A percentile compares a stretch with the other conserved stretches of the same genome.
phyloP scores from a whole-genome alignment of 23 tunicate species.

The Botrylloides violaceus region DNA sequence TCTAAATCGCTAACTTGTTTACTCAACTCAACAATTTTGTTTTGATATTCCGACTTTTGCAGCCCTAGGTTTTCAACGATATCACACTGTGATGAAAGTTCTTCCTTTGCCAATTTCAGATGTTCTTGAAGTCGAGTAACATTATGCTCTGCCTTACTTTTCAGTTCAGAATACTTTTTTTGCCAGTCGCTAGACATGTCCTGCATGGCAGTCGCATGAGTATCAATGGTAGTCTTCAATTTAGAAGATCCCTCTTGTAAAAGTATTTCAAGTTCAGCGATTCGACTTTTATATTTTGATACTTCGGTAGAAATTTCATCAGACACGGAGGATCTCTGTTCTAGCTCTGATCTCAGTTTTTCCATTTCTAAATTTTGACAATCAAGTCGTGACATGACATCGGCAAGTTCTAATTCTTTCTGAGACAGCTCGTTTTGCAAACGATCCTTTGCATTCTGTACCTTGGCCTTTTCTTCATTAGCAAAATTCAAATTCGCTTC shows the following conservation, averaged over 20 bases:
- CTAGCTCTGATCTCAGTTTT: background rate
- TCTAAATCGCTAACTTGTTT: background rate
- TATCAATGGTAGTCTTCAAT: background rate
- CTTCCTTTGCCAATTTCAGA: slow-evolving; percentile 37
- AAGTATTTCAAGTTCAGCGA: background rate
- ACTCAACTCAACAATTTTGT: background rate
- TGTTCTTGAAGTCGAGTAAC: slow-evolving; percentile 64
- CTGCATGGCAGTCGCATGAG: slow-evolving; percentile 1
- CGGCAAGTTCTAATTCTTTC: background rate
- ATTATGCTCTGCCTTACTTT: slow-evolving; percentile 73
- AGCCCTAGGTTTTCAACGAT: background rate
- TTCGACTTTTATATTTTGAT: background rate
- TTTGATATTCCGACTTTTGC: background rate
- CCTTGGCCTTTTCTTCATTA: background rate
- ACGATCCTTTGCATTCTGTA: background rate
- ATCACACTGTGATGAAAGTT: slow-evolving; percentile 21
- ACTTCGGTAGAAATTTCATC: background rate
- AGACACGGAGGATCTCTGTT: background rate
- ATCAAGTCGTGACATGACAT: background rate
- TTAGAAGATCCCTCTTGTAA: background rate
- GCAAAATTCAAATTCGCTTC: background rate
- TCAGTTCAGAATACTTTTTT: slow-evolving; percentile 48
- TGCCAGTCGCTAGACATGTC: slow-evolving; percentile 39
- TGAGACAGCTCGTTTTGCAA: background rate
- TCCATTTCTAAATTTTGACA: background rate